Base-by-base conservation (phyloP, 2,888 invertebrate species). In the Leptogaster cylindrica region DNA sequence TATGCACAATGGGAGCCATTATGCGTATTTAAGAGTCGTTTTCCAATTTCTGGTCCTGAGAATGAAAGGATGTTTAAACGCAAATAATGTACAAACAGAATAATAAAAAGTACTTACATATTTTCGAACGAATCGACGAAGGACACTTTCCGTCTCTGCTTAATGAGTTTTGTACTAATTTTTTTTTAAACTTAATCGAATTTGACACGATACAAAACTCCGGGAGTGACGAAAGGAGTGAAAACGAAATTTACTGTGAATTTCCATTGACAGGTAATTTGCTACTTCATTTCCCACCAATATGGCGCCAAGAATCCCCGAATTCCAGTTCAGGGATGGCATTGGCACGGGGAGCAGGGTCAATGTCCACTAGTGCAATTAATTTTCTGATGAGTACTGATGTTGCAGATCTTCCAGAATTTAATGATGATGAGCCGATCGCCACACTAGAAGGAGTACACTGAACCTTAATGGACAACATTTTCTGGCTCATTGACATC, bases 221-320 rank as follows among this genome's bases (percentile, higher is more conserved):
- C 16, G 51, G 16, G 27, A 27, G 28, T 51, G 28, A 27, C 10
- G 16, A 33, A 28, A 33, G n/a, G 18, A 31, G 31, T 16, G 28
- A 31, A 18, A 18, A 31, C 28, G 39, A 36, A 55, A 31, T 55
- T 36, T 36, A 36, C 12, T 12, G 23, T 36, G 55, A 55, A 55
- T 36, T 55, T 55, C 36, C 55, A 55, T 39, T 55, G 55, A 55
- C 55, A 55, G 55, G 55, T 55, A 55, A 55, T 55, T 55, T 55
- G 55, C 36, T 55, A 36, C 55, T 55, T 55, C 36, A 55, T 55
- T 55, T 16, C 55, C 23, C 23, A 18, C 55, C 36, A 55, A 23
- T 20, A 55, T 55, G 55, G 55, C 36, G 55, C 20, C 55, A 39
- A 36, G 55, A 31, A 28, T 10, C 16, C 39, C 55, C 31, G 25